Evolutionary conservation across 2,113 vertebrate genomes (phyloP), one percentile per base, ranked within the genome.

Genomic region (Vidua macroura): DNA sequence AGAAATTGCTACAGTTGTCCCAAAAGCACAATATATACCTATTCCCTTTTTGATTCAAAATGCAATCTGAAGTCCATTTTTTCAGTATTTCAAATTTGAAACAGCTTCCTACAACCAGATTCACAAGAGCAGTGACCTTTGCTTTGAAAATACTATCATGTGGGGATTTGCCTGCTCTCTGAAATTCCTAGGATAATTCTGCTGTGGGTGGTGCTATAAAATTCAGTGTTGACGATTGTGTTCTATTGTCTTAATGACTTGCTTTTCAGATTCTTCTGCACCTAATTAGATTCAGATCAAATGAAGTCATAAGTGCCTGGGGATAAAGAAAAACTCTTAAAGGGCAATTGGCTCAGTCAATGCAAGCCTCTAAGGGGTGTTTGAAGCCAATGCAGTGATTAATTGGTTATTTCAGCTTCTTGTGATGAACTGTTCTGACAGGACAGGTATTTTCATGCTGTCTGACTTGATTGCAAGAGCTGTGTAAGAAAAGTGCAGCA

Each of bases 271-370:
- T 96, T 92, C 52, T 92, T 96, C 85, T 90, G 59, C 68, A 76
- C 69, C 66, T 96, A 94, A 96, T 96, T 94, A 95, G 69, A 80
- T 83, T 94, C 88, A 94, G 62, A 96, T 91, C 83, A 97, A 95
- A 96, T 95, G 84, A 96, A 97, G 78, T 79, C 55, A 46, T 92
- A 87, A 89, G 39, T 77, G 79, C 95, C 92, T 94, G 58, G 60
- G 85, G 92, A 95, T 72, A 94, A 94, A 94, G 52, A 93, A 80
- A 94, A 95, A 75, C 80, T 75, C 90, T 95, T 95, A 95, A 83
- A 92, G 87, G 85, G 92, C 82, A 93, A 95, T 92, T 96, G 90
- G n/a, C 48, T 88, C 76, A 92, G 73, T 93, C 66, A 92, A 37
- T 83, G 53, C 76, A 93, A 82, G 31, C 16, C 86, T 95, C 70